A percentile compares a stretch with the other conserved stretches of the same genome.
Evolutionary conservation across 2,113 vertebrate species (phyloP).

Genomic region (Galemys pyrenaicus): DNA sequence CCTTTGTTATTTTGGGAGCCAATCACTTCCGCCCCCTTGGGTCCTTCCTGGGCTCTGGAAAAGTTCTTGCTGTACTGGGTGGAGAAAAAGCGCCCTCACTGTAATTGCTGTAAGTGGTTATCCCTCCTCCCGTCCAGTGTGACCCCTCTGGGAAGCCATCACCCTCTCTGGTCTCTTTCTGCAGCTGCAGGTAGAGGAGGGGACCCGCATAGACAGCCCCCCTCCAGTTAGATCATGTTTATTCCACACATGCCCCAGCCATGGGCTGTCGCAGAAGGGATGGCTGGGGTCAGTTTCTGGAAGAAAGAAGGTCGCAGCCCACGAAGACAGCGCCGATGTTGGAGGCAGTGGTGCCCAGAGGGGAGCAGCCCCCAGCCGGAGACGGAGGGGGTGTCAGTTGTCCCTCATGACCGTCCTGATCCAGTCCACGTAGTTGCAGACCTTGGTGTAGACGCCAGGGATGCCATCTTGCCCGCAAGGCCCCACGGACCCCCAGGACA

Average conservation of each 20-base stretch:
- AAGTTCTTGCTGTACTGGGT: not conserved
- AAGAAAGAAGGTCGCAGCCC: not conserved
- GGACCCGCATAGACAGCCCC: no score
- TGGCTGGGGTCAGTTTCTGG: not conserved
- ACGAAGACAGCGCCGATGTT: not conserved
- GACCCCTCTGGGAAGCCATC: not conserved
- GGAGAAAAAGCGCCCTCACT: not conserved
- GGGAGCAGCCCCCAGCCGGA: not conserved
- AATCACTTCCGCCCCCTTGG: not conserved
- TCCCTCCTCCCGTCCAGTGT: not conserved
- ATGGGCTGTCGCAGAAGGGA: not conserved
- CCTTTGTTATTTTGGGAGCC: not conserved
- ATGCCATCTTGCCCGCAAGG: slow-evolving; percentile 67
- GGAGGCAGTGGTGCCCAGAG: accelerated
- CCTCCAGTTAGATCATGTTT: not conserved
- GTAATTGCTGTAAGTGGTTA: not conserved
- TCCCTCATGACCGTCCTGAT: slow-evolving; percentile 51
- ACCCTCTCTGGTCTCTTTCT: not conserved
- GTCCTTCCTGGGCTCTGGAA: not conserved
- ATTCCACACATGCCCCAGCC: slow-evolving; percentile 5
- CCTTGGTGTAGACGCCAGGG: slow-evolving; percentile 76
- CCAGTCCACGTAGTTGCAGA: slow-evolving; percentile 79
- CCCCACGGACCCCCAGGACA: slow-evolving; percentile 77
- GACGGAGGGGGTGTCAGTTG: slow-evolving; percentile 28
- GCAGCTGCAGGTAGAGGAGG: not conserved